These are phyloP conservation scores for Piscicola geometra DNA, from an alignment of 2,888 invertebrate genomes.

Conservation along the genomic window DNA sequence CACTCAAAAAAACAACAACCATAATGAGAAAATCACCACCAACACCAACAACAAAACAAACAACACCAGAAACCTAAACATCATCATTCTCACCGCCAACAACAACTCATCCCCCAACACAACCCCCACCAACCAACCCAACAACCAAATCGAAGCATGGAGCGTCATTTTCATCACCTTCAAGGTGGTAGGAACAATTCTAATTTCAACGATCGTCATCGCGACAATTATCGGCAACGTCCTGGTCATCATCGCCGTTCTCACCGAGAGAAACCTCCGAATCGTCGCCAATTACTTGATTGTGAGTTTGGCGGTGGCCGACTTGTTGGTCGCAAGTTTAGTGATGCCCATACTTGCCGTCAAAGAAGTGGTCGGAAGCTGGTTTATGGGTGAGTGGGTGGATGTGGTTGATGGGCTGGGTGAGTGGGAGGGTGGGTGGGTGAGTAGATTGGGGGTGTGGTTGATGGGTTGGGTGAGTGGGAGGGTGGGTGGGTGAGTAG, in stretches of 20 bases:
- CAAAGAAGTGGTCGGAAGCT: constrained; percentile 53
- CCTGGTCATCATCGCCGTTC: constrained; percentile 93
- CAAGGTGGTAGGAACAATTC: not conserved
- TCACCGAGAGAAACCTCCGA: constrained; percentile 84
- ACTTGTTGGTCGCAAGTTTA: constrained; percentile 89
- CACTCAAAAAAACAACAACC: not conserved
- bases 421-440: too few species aligned
- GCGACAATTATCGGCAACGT: constrained; percentile 69
- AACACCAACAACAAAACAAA: not conserved
- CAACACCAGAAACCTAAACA: not conserved
- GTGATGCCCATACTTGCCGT: constrained; percentile 61
- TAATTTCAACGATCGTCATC: constrained; percentile 33
- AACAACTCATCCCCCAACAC: not conserved
- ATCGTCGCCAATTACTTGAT: constrained; percentile 94
- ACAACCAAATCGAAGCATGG: too few species aligned
- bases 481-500: too few species aligned
- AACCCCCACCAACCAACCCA: not conserved
- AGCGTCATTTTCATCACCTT: not conserved
- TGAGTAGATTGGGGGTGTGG: too few species aligned
- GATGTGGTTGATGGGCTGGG: not conserved
- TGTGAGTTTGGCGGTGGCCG: constrained; percentile 90
- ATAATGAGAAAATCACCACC: not conserved
- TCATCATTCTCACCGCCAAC: not conserved
- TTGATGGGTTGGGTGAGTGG: too few species aligned
- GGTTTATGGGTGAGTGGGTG: constrained; percentile 32